Conservation (phyloP, 2,797 vertebrate species). For the Rhinatrema bivittatum region DNA sequence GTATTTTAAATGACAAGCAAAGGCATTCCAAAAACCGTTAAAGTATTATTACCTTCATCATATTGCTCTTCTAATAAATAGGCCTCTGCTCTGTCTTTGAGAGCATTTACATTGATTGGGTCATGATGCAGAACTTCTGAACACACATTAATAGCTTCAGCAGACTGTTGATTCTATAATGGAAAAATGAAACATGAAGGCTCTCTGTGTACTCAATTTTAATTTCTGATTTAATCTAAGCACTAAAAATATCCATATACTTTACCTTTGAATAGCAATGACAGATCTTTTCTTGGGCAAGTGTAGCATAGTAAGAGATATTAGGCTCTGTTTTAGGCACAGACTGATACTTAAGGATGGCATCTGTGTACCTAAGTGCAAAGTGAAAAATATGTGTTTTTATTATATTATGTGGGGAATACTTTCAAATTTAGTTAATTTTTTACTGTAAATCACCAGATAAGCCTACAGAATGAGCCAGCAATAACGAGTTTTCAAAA, state of each 20-base stretch:
- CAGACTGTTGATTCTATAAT: slow-evolving; percentile 69
- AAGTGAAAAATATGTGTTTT: no score
- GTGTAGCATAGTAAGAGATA: slow-evolving; percentile 62
- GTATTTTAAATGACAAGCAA: no score
- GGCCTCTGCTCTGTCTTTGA: slow-evolving; percentile 89
- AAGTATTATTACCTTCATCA: slow-evolving; percentile 73
- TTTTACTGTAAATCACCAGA: no score
- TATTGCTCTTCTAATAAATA: slow-evolving; percentile 85
- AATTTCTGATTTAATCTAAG: not conserved
- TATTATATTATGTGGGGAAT: no score
- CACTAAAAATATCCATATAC: not conserved
- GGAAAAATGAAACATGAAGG: not conserved
- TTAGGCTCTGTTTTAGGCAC: slow-evolving; percentile 85
- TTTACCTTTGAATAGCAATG: slow-evolving; percentile 83
- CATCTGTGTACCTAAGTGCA: slow-evolving; percentile 75
- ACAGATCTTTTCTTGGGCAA: slow-evolving; percentile 89
- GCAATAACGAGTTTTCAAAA: no score
- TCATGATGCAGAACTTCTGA: slow-evolving; percentile 73
- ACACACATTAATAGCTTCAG: slow-evolving; percentile 74
- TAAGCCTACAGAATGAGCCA: no score
- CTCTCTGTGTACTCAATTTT: not conserved
- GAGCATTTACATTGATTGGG: slow-evolving; percentile 71
- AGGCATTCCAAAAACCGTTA: not conserved
- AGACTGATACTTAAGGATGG: slow-evolving; percentile 76
- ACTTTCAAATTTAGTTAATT: no score